These are phyloP conservation scores for Trachelus troglodyta DNA, from an alignment of 2,888 invertebrate species.

Conservation along the genomic window DNA sequence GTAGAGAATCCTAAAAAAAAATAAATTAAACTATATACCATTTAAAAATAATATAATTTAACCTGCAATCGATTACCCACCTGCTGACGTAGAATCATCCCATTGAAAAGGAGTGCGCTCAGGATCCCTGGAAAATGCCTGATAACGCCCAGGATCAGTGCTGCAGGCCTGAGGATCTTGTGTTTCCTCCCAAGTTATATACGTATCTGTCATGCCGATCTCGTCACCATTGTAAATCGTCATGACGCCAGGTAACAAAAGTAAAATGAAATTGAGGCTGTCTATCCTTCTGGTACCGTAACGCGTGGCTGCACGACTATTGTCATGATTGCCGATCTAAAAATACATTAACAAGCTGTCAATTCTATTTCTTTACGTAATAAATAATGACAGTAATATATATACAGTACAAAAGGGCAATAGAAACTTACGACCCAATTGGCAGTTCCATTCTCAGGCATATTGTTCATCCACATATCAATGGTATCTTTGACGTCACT, in stretches of 20 bases:
- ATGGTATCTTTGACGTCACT: neutral
- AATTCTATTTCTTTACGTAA: too few relatives aligned
- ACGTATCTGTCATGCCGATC: slow-evolving; percentile 22
- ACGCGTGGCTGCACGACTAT: slow-evolving; percentile 10
- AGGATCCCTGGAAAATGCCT: slow-evolving; percentile 73
- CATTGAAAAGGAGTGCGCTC: slow-evolving; percentile 77
- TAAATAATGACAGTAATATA: too few relatives aligned
- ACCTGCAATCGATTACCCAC: too few relatives aligned
- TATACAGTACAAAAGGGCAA: too few relatives aligned
- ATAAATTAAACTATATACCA: too few relatives aligned
- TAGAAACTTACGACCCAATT: slow-evolving; percentile 82
- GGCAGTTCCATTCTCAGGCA: slow-evolving; percentile 65
- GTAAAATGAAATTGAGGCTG: neutral
- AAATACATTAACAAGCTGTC: neutral
- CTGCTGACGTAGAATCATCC: slow-evolving; percentile 69
- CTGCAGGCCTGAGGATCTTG: slow-evolving; percentile 75
- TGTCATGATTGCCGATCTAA: slow-evolving; percentile 14
- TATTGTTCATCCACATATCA: slow-evolving; percentile 11
- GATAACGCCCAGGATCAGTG: slow-evolving; percentile 72
- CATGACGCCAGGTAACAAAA: slow-evolving; percentile 7
- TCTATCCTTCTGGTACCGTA: neutral
- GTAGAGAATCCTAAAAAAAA: slow-evolving; percentile 68
- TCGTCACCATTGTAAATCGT: slow-evolving; percentile 14
- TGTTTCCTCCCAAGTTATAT: slow-evolving; percentile 73
- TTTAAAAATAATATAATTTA: too few relatives aligned